Conservation (phyloP, 2,888 invertebrate genomes). For the Rhodophaea formosa region DNA sequence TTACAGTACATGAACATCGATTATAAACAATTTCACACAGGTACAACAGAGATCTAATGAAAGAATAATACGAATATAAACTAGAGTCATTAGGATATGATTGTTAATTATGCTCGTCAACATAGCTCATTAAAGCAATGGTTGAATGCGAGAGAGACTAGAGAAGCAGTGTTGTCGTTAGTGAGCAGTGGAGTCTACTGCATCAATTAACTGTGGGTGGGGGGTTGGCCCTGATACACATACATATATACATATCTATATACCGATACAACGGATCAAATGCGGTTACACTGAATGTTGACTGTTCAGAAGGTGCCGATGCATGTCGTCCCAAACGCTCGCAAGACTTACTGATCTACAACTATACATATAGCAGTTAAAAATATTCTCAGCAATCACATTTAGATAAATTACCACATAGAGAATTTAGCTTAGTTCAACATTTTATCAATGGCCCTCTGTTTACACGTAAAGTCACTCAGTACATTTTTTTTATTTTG, state of each 20-base stretch:
- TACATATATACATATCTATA: conserved; percentile 47
- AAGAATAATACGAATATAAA: conserved; percentile 79
- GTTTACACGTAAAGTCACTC: conserved; percentile 81
- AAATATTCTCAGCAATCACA: conserved; percentile 79
- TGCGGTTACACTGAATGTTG: conserved; percentile 49
- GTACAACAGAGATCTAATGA: conserved; percentile 81
- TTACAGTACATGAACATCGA: conserved; percentile 72
- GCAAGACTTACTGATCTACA: conserved; percentile 66
- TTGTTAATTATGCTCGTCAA: conserved; percentile 78
- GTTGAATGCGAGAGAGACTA: conserved; percentile 77
- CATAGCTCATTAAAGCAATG: conserved; percentile 64
- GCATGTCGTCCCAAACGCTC: conserved; percentile 31
- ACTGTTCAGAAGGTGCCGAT: conserved; percentile 38
- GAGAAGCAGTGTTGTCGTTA: conserved; percentile 72
- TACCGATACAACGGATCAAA: conserved; percentile 50
- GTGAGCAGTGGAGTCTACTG: conserved; percentile 77
- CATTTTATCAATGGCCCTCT: conserved; percentile 80
- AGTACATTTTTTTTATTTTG: conserved; percentile 77
- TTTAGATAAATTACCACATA: conserved; percentile 78
- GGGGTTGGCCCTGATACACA: conserved; percentile 60
- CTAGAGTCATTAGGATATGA: conserved; percentile 78
- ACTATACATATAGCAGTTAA: conserved; percentile 76
- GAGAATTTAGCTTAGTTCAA: conserved; percentile 80
- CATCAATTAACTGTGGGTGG: conserved; percentile 77
- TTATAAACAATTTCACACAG: conserved; percentile 76